A percentile compares a stretch with the other conserved stretches of the same genome.
phyloP scores from a whole-genome alignment of 2,797 vertebrate species.

The Manis javanica region DNA sequence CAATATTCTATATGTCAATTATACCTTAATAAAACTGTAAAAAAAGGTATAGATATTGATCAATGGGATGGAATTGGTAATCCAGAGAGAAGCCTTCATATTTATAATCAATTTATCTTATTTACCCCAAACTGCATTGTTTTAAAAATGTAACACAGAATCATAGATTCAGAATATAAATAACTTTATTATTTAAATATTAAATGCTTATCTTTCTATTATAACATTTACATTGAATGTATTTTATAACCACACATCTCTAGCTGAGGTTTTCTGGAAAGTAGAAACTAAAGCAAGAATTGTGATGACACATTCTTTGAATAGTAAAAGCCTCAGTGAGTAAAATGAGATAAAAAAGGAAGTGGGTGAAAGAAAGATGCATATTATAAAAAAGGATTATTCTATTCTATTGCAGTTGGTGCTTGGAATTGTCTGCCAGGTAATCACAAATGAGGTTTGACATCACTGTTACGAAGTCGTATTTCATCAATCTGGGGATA shows the following conservation, averaged over 20 bases:
- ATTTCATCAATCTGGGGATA: not conserved
- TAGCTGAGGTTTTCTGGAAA: not conserved
- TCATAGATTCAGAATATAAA: not conserved
- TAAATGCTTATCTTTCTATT: not conserved
- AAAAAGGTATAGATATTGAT: not conserved
- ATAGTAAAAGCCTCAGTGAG: not conserved
- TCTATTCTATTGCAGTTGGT: not conserved
- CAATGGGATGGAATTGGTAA: not conserved
- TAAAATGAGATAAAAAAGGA: not conserved
- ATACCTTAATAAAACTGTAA: not conserved
- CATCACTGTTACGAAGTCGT: not conserved
- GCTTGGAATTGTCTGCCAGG: not conserved
- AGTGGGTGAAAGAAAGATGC: not conserved
- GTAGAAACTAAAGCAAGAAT: not conserved
- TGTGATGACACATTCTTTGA: not conserved
- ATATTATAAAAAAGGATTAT: not conserved
- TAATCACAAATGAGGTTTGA: not conserved
- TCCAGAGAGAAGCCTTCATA: not conserved
- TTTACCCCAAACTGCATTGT: not conserved
- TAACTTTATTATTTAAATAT: not conserved
- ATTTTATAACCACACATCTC: not conserved
- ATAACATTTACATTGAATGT: not conserved
- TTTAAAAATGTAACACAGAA: not conserved
- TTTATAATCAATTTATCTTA: not conserved
- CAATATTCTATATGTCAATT: not conserved